These are phyloP conservation scores for Sciurus niger DNA, from an alignment of 2,113 vertebrate species.

Conservation along the genomic window DNA sequence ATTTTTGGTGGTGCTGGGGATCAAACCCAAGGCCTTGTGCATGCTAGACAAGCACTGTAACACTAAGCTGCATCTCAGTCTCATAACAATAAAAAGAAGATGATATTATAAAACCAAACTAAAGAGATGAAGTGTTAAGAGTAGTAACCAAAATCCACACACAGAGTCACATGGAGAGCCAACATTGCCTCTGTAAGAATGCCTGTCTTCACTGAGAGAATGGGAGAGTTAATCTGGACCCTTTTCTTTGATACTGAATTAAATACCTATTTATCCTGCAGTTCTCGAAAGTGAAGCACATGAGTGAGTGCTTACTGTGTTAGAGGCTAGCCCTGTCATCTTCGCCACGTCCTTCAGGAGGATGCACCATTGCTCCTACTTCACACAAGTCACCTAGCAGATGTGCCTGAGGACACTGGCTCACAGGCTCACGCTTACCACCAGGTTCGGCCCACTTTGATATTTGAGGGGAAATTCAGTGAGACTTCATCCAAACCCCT, in stretches of 20 bases:
- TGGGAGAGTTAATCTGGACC: not conserved
- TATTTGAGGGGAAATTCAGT: not conserved
- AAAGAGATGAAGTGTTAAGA: not conserved
- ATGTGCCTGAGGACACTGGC: not conserved
- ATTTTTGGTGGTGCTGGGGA: not conserved
- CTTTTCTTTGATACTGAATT: conserved; percentile 8
- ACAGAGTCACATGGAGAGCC: not conserved
- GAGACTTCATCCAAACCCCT: not conserved
- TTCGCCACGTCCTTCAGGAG: not conserved
- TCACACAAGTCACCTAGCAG: not conserved
- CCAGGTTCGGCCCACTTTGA: not conserved
- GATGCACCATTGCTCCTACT: not conserved
- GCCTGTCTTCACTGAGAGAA: not conserved
- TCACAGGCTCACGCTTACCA: not conserved
- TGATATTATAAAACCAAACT: not conserved
- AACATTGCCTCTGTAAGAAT: rapidly evolving
- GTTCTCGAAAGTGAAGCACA: not conserved
- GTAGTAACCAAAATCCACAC: not conserved
- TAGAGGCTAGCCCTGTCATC: not conserved
- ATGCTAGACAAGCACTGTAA: not conserved
- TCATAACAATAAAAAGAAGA: not conserved
- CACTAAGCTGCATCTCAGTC: not conserved
- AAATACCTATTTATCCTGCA: not conserved
- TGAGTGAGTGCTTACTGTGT: not conserved
- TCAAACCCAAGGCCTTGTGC: not conserved